phyloP scores from a whole-genome alignment of 2,888 invertebrate genomes.

The Ashinkailepas kermadecensis region DNA sequence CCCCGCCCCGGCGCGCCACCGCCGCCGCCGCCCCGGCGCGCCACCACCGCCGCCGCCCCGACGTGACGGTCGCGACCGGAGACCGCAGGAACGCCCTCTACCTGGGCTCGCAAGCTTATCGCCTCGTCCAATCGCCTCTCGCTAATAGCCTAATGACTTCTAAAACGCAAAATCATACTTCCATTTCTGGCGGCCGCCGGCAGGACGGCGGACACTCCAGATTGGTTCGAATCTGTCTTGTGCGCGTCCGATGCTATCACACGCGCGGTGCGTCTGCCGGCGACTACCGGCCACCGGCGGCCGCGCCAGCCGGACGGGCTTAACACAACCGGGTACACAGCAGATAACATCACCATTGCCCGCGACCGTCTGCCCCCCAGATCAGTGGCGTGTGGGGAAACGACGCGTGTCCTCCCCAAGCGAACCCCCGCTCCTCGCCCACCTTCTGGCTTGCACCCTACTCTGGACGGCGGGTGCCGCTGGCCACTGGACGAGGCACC shows the following conservation, averaged over 20 bases:
- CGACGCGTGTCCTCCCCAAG: not conserved
- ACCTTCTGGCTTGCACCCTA: not conserved
- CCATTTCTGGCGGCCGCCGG: slow-evolving; percentile 16
- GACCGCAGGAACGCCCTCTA: too few relatives aligned
- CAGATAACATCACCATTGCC: not conserved
- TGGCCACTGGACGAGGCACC: too few relatives aligned
- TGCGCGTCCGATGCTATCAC: not conserved
- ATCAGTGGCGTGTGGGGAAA: not conserved
- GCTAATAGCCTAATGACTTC: slow-evolving; percentile 20
- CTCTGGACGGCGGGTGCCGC: too few relatives aligned
- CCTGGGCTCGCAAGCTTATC: not conserved
- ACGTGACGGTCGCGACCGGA: too few relatives aligned
- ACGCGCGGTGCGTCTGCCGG: not conserved
- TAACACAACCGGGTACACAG: not conserved
- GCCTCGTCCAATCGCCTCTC: slow-evolving; percentile 2
- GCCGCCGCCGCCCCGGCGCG: not conserved
- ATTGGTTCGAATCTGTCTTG: slow-evolving; percentile 17
- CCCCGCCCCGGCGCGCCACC: not conserved
- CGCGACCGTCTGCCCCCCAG: not conserved
- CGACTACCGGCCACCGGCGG: not conserved
- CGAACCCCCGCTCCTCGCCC: not conserved
- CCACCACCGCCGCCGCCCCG: not conserved
- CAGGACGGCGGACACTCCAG: not conserved
- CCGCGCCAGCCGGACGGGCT: not conserved
- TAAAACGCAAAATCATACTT: slow-evolving; percentile 23